Percentiles rank a stretch among this genome's conserved stretches.
phyloP scores from a whole-genome alignment of 2,797 vertebrate species.

The Sebastolobus altivelis region DNA sequence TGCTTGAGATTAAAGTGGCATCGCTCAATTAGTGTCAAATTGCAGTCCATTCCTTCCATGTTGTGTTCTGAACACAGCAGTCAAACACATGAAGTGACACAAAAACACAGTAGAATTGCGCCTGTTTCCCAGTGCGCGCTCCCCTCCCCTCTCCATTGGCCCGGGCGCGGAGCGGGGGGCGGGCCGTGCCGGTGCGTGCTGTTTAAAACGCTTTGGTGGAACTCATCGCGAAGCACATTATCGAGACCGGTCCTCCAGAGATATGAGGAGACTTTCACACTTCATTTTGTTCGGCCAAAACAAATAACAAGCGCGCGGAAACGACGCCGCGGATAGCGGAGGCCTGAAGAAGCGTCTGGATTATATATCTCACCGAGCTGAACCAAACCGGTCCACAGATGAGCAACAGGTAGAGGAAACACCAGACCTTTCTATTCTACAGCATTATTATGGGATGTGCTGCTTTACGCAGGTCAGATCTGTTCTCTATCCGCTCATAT shows the following conservation, averaged over 20 bases:
- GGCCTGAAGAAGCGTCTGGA: conserved; percentile 55
- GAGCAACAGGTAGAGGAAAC: conserved; percentile 79
- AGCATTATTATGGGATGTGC: background rate
- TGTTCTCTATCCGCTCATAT: background rate
- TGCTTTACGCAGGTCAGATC: background rate
- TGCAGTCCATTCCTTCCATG: background rate
- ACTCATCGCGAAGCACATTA: conserved; percentile 72
- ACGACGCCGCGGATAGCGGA: conserved; percentile 47
- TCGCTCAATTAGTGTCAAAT: conserved; percentile 28
- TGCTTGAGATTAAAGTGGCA: conserved; percentile 11
- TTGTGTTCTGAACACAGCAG: background rate
- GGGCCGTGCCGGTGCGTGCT: conserved; percentile 57
- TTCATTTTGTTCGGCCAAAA: conserved; percentile 20
- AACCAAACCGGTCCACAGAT: conserved; percentile 60
- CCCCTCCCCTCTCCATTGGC: conserved; percentile 62
- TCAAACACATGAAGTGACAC: no score
- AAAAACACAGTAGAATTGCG: no score
- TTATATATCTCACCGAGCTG: conserved; percentile 72
- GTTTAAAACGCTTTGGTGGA: conserved; percentile 83
- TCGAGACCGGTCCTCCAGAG: conserved; percentile 68
- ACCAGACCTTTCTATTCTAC: background rate
- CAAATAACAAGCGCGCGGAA: conserved; percentile 35
- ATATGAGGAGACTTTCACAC: conserved; percentile 52
- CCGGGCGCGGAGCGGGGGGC: conserved; percentile 39
- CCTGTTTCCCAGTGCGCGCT: background rate